Evolutionary conservation across 1,140 invertebrate genomes (phyloP), one percentile per base, ranked within the genome.

Genomic region (Drosophila aff.): DNA sequence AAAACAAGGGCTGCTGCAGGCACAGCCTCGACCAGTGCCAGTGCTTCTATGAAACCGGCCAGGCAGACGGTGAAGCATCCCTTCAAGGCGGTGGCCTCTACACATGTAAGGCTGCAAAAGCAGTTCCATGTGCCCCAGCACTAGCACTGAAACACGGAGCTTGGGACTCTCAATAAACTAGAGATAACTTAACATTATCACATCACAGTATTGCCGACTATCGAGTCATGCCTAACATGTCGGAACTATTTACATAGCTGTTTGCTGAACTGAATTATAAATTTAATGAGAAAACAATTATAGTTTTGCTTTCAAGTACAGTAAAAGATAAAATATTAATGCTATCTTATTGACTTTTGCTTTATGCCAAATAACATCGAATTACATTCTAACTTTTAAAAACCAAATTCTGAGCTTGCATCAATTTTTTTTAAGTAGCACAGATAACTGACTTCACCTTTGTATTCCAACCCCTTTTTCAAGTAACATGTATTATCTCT

Each of bases 101-200:
- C 91, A 26, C 91, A 92, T 76, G 86, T 92, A 71, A 85, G 91
- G 62, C 69, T 91, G 71, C 91, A 92, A 75, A 84, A 84, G 77
- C 83, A 92, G 81, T 82, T 92, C 43, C 86, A 92, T 79, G 91
- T 92, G 79, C 89, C 90, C 21, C 83, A 84, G 66, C 87, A 89
- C 78, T 89, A 89, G 63, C 57, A 60, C 44, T 47, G 10, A 36
- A 89, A 55, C 55, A n/a, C 31, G 4, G 7, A 64, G 8, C 18
- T 38, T 41, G n/a, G 53, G 21, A 13, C 15, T 31, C 15, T 26
- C 31, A 13, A 11, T 33, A 16, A 13, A 36, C 21, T 15, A 44
- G 16, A 65, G 8, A 31, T 43, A 53, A 31, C 26, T 18, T 28
- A 11, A 21, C 58, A 78, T 67, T 61, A 66, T 49, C 79, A 78